These are phyloP conservation scores for Eremophila alpestris DNA, from an alignment of 2,797 vertebrate species.

Conservation along the genomic window DNA sequence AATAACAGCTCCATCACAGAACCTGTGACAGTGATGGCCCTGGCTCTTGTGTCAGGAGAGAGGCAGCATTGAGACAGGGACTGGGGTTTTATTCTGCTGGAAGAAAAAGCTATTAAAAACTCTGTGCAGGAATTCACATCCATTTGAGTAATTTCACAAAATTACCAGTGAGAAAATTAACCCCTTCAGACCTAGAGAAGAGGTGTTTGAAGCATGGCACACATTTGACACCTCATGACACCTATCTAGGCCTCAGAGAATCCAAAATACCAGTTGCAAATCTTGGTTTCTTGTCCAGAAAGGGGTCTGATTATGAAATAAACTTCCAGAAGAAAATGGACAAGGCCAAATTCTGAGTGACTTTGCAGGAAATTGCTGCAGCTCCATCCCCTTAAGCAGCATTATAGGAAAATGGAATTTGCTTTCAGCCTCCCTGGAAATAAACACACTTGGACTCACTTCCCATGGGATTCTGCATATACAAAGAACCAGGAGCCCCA, in stretches of 20 bases:
- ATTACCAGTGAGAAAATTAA: background rate
- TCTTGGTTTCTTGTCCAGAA: background rate
- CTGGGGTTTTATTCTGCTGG: background rate
- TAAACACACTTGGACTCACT: background rate
- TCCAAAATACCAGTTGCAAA: background rate
- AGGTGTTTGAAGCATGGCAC: background rate
- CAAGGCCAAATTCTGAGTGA: background rate
- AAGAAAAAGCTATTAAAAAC: background rate
- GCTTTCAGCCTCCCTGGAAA: background rate
- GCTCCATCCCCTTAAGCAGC: background rate
- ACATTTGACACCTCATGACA: background rate
- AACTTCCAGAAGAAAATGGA: background rate
- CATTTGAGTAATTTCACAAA: slow-evolving; percentile 13
- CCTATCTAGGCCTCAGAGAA: background rate
- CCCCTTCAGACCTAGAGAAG: background rate
- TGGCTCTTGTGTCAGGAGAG: background rate
- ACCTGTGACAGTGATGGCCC: slow-evolving; percentile 36
- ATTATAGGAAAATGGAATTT: background rate
- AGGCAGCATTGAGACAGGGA: background rate
- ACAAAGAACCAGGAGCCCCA: background rate
- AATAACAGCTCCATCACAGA: slow-evolving; percentile 21
- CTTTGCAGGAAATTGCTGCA: background rate
- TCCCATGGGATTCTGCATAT: background rate
- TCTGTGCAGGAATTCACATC: background rate
- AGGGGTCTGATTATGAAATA: background rate